Evolutionary conservation across 2,113 vertebrate species (phyloP), one percentile per base, ranked within the genome.

Genomic region (Toxotes chatareus): DNA sequence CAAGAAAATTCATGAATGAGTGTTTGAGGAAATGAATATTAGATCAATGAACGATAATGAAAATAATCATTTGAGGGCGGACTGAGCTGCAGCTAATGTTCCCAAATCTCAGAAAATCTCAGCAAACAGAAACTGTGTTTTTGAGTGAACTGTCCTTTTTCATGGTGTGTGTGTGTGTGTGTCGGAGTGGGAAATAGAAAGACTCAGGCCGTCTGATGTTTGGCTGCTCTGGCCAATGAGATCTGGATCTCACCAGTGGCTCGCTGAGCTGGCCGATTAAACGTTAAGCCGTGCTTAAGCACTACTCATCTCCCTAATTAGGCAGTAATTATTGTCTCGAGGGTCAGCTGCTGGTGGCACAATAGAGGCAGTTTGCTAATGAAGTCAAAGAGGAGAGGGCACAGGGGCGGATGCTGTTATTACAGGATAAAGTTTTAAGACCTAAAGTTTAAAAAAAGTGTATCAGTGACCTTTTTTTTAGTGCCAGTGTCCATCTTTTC

Each of bases 231-330:
- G 34, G 68, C 71, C 61, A 75, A n/a, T 55, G 71, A 82, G 84
- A 77, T 90, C 66, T 69, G 70, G 68, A 87, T 87, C 85, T 88
- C 32, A 17, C 71, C 53, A 11, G 66, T 61, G 51, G 71, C 60
- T 68, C 46, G 57, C 70, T 55, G 46, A 80, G 83, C 65, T 2
- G 79, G 49, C 75, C 17, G 88, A 90, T 94, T 90, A 91, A 92
- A 89, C 31, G 84, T 84, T 92, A 90, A 94, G 90, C 91, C 53
- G 65, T 27, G 55, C 83, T 92, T 89, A 94, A 93, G 85, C 83
- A 53, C 85, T 62, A 89, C 91, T 95, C 91, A 91, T 93, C 94
- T 91, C 88, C 88, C 86, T 94, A 94, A 95, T 95, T 94, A 89
- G 91, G 36, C 44, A 42, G 80, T 92, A 94, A 95, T 94, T 93